These are phyloP conservation scores for Leuciscus waleckii DNA, from an alignment of 2,797 vertebrate genomes.

Conservation along the genomic window DNA sequence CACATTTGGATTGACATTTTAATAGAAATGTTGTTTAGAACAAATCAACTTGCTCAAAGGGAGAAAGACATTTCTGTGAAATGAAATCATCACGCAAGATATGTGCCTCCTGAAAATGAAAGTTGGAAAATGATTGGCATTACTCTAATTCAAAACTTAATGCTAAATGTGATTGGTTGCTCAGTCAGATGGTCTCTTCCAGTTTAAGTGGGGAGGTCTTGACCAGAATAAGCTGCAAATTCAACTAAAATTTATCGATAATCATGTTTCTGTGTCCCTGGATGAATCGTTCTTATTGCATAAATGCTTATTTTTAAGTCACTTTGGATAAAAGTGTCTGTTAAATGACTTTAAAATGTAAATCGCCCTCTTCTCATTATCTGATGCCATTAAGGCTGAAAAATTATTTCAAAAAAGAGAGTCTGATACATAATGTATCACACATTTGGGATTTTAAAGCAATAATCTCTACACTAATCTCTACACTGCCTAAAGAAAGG, in stretches of 20 bases:
- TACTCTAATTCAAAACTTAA: not conserved
- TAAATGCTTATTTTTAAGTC: not conserved
- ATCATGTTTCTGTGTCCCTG: not conserved
- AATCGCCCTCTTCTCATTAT: not conserved
- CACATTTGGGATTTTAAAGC: slow-evolving; percentile 17
- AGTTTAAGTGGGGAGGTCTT: not conserved
- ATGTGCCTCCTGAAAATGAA: slow-evolving; percentile 8
- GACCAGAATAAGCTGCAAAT: not conserved
- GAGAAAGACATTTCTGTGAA: slow-evolving; percentile 70
- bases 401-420: not conserved
- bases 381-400: slow-evolving; percentile 11
- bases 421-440: not conserved
- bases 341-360: not conserved
- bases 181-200: not conserved
- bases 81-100: slow-evolving; percentile 58
- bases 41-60: slow-evolving; percentile 64
- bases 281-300: not conserved
- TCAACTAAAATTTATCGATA: not conserved
- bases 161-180: not conserved
- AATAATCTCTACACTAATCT: slow-evolving; percentile 16
- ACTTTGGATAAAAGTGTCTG: not conserved
- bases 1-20: slow-evolving; percentile 71
- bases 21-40: slow-evolving; percentile 67
- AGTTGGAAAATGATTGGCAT: not conserved
- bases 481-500: not conserved